phyloP scores from a whole-genome alignment of 2,888 invertebrate species.

The Sisyra nigra region DNA sequence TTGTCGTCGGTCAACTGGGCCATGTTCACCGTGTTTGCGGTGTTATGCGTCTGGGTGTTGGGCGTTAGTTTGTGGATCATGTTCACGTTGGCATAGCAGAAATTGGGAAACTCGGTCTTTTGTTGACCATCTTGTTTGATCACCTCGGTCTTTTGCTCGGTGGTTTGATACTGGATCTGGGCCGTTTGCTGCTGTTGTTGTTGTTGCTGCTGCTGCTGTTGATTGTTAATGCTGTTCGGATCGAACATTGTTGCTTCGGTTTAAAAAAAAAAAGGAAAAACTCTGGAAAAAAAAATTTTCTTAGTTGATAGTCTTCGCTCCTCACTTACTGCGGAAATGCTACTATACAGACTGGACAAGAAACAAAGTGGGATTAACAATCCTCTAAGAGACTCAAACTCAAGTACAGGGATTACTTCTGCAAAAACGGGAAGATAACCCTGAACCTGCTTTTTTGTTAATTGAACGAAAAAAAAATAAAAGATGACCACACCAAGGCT shows the following conservation, averaged over 20 bases:
- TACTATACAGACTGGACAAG: too few relatives aligned
- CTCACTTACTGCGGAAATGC: too few relatives aligned
- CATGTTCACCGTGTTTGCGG: constrained; percentile 31
- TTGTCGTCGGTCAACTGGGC: constrained; percentile 53
- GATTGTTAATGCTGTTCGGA: constrained; percentile 28
- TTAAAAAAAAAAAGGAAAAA: not conserved
- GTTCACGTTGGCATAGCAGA: constrained; percentile 51
- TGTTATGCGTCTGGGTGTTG: constrained; percentile 20
- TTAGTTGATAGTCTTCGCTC: not conserved
- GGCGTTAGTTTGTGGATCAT: constrained; percentile 47
- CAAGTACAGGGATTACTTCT: too few relatives aligned
- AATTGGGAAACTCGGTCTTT: constrained; percentile 44
- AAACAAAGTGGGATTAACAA: too few relatives aligned
- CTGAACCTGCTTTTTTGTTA: too few relatives aligned
- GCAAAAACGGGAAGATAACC: too few relatives aligned
- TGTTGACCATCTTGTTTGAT: constrained; percentile 16
- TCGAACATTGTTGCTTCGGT: constrained; percentile 23
- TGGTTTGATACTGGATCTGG: constrained; percentile 19
- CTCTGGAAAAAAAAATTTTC: not conserved
- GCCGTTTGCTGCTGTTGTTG: constrained; percentile 22
- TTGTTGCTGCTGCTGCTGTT: constrained; percentile 24
- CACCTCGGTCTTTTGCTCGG: constrained; percentile 21
- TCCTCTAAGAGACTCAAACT: too few relatives aligned
- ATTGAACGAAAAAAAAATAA: too few relatives aligned
- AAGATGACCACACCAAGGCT: too few relatives aligned